Evolutionary conservation across 2,113 vertebrate species (phyloP).

Genomic region (Oncorhynchus masou): DNA sequence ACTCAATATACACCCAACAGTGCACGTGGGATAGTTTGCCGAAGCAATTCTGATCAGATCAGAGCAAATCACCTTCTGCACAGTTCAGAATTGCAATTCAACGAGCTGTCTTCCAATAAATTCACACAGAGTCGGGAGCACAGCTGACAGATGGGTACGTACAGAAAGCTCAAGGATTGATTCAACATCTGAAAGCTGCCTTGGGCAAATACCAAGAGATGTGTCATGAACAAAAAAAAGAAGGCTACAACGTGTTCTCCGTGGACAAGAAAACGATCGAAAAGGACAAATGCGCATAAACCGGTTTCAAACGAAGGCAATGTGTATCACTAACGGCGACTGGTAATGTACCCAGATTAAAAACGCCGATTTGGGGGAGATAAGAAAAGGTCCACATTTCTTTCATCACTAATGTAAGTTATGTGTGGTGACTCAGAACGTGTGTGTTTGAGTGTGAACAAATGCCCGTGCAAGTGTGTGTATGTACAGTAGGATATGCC

Average conservation of each 20-base stretch:
- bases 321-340: conserved; percentile 7
- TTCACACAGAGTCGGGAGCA: background rate
- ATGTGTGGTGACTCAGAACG: conserved; percentile 1
- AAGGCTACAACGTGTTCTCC: background rate
- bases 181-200: conserved; percentile 4
- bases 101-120: background rate
- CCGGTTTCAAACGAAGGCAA: conserved; percentile 6
- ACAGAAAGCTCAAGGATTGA: conserved; percentile 2
- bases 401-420: background rate
- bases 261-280: conserved; percentile 7
- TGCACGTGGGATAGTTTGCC: background rate
- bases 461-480: background rate
- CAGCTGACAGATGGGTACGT: background rate
- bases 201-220: background rate
- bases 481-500: background rate
- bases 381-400: background rate
- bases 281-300: conserved; percentile 58
- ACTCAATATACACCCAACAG: background rate
- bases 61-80: background rate
- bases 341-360: background rate
- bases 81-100: background rate
- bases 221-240: background rate
- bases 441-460: conserved; percentile 1
- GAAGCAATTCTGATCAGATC: background rate
- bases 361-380: background rate